A percentile compares a stretch with the other conserved stretches of the same genome.
Evolutionary conservation across 2,113 vertebrate species (phyloP).

Genomic region (Dendrocopos noguchii): DNA sequence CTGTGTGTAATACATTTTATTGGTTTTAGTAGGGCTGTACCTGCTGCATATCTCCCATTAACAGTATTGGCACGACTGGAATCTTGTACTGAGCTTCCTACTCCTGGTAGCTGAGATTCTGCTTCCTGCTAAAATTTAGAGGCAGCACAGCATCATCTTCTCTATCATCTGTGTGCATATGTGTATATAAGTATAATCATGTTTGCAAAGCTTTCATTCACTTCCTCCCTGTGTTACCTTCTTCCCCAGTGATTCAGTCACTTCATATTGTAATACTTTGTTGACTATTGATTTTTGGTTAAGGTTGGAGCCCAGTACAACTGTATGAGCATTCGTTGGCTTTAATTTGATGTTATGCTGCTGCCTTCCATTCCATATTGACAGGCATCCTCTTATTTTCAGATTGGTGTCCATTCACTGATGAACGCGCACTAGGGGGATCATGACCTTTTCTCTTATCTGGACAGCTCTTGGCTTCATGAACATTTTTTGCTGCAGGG

Average conservation of each 20-base stretch:
- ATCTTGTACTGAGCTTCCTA: background rate
- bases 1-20: background rate
- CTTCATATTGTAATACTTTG: conserved; percentile 79
- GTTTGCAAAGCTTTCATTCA: conserved; percentile 42
- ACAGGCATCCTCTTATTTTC: conserved; percentile 76
- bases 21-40: background rate
- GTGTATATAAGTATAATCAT: background rate
- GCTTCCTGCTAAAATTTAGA: background rate
- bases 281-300: conserved; percentile 83
- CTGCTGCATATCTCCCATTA: background rate
- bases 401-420: conserved; percentile 78
- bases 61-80: background rate
- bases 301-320: conserved; percentile 73
- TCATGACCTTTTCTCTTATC: conserved; percentile 83
- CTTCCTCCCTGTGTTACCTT: conserved; percentile 36
- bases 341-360: conserved; percentile 77
- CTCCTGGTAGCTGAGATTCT: background rate
- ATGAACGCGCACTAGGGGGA: conserved; percentile 74
- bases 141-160: background rate
- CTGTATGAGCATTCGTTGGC: conserved; percentile 75
- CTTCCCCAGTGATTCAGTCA: conserved; percentile 64
- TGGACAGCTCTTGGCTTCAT: conserved; percentile 81
- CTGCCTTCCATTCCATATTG: conserved; percentile 75
- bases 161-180: background rate
- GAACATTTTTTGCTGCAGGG: conserved; percentile 83